Evolutionary conservation across 1,140 invertebrate genomes (phyloP), one percentile per base, ranked within the genome.

Genomic region (Ostrea edulis): DNA sequence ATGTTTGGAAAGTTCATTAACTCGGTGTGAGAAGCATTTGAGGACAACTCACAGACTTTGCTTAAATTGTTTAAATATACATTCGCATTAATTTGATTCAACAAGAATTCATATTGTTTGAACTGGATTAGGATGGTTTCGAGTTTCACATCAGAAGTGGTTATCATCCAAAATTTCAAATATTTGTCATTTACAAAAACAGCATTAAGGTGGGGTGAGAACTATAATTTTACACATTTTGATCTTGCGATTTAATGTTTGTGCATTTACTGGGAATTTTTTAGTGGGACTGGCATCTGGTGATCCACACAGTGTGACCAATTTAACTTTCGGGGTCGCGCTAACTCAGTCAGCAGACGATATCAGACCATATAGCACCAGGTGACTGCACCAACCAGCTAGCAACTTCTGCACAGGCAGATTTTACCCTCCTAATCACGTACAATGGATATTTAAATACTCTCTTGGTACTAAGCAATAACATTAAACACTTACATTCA

Each of bases 391-490:
- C 68, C 68, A 77, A 77, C 25, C 68, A 77, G 12, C 68, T 12
- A 14, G 35, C 25, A 77, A 77, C 68, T 29, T 77, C 29, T 29
- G 12, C 12, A 35, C 68, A 77, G 68, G 22, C 25, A 14, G 58
- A 62, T 17, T 77, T 77, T 77, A 77, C 68, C 68, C 12, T 77
- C 29, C 29, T 77, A 77, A 77, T 77, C 22, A 29, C 68, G 8
- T 29, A 77, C 68, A 77, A 77, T 35, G 68, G 68, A 35, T 17
- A 77, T 77, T 77, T 77, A 77, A 77, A 77, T 29, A 77, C 68
- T 77, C 25, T 29, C 29, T 77, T 77, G 68, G 68, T 35, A 77
- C 25, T 77, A 77, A 77, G 68, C 68, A 77, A 77, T 77, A 77
- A 29, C 68, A 77, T 14, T 77, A 77, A 77, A 77, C 68, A 77